phyloP scores from a whole-genome alignment of 2,113 vertebrate species.

The Sporophila hypoxantha region DNA sequence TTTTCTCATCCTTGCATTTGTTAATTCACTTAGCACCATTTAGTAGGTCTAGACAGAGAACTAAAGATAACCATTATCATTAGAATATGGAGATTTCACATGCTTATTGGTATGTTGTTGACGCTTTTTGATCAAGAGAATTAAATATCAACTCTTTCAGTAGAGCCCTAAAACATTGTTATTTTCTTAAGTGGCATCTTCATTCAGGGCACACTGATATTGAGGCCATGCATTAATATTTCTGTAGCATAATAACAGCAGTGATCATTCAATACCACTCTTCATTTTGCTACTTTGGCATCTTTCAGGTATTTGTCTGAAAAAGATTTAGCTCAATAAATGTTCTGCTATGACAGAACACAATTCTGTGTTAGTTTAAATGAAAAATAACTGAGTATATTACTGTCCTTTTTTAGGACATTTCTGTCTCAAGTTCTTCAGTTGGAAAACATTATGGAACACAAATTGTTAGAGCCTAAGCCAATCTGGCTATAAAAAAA shows the following conservation, averaged over 20 bases:
- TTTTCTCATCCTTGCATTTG: background rate
- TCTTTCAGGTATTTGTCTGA: background rate
- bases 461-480: background rate
- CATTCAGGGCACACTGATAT: background rate
- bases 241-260: background rate
- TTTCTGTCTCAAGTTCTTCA: background rate
- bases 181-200: background rate
- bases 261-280: background rate
- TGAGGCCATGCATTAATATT: background rate
- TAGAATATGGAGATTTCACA: background rate
- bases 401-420: background rate
- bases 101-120: background rate
- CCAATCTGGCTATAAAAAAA: background rate
- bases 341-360: background rate
- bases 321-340: background rate
- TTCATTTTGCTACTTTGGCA: background rate
- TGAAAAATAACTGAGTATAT: background rate
- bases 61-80: background rate
- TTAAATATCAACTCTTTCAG: background rate
- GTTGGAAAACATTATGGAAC: background rate
- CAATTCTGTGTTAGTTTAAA: conserved; percentile 5
- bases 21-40: background rate
- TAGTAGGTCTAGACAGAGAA: background rate
- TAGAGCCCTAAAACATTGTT: background rate
- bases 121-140: background rate